Evolutionary conservation across 2,113 vertebrate genomes (phyloP).

Genomic region (Chaenocephalus aceratus): DNA sequence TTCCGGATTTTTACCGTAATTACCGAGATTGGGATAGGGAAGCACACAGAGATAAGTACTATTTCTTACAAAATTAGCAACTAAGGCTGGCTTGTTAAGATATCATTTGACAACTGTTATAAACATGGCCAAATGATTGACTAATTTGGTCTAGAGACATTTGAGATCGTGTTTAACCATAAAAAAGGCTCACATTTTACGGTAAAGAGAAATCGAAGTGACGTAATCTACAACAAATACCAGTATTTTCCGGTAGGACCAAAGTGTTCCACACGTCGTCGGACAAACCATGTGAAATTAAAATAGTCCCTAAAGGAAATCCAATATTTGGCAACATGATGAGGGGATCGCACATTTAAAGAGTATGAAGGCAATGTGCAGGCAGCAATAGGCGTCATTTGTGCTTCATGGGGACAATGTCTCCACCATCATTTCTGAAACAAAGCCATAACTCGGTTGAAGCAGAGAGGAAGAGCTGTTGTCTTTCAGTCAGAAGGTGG

Average conservation of each 20-base stretch:
- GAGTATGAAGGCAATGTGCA: neutral
- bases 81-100: rapidly evolving
- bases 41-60: neutral
- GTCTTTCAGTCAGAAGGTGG: too few relatives aligned
- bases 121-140: rapidly evolving
- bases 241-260: constrained; percentile 52
- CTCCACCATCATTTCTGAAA: too few relatives aligned
- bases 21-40: neutral
- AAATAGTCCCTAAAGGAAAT: too few relatives aligned
- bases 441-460: too few relatives aligned
- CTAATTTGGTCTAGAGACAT: rapidly evolving
- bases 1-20: constrained; percentile 67
- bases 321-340: neutral
- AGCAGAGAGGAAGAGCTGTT: too few relatives aligned
- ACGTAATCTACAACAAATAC: constrained; percentile 17
- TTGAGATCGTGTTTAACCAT: neutral
- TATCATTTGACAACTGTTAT: rapidly evolving
- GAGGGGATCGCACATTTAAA: neutral
- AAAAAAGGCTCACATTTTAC: constrained; percentile 30
- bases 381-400: too few relatives aligned
- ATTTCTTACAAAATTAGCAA: neutral
- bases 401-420: too few relatives aligned
- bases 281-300: neutral
- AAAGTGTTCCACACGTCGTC: neutral
- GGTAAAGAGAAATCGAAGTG: constrained; percentile 48